Conservation (phyloP, 2,113 vertebrate genomes). For the Zosterops lateralis region DNA sequence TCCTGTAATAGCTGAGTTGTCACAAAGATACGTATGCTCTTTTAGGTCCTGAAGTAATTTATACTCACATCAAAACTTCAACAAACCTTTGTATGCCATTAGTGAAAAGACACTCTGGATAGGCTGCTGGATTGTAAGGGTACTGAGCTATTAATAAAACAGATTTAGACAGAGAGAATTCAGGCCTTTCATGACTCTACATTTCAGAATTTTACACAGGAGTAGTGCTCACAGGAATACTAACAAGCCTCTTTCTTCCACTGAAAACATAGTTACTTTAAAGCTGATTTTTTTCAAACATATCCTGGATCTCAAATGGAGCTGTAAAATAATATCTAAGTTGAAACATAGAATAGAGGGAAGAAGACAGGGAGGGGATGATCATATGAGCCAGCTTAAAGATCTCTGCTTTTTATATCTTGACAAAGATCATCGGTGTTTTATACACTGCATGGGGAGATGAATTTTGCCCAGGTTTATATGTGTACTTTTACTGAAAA, state of each 20-base stretch:
- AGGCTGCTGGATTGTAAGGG: not conserved
- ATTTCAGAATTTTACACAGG: not conserved
- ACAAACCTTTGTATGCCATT: not conserved
- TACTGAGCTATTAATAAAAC: not conserved
- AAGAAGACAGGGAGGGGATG: not conserved
- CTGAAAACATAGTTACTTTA: not conserved
- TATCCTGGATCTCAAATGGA: not conserved
- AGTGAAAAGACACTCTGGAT: not conserved
- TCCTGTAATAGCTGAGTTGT: not conserved
- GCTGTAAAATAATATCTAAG: not conserved
- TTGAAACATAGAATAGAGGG: not conserved
- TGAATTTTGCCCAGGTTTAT: not conserved
- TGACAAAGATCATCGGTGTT: not conserved
- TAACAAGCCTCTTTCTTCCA: not conserved
- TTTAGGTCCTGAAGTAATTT: not conserved
- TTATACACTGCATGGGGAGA: not conserved
- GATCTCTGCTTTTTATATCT: not conserved
- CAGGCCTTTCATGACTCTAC: not conserved
- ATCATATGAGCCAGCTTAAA: not conserved
- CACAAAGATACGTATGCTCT: not conserved
- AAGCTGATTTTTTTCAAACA: not conserved
- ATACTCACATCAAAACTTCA: not conserved
- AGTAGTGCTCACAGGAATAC: not conserved
- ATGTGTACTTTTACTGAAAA: not conserved
- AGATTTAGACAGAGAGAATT: not conserved